Evolutionary conservation across 2,888 invertebrate species (phyloP), one percentile per base, ranked within the genome.

Genomic region (Sisyra nigra): DNA sequence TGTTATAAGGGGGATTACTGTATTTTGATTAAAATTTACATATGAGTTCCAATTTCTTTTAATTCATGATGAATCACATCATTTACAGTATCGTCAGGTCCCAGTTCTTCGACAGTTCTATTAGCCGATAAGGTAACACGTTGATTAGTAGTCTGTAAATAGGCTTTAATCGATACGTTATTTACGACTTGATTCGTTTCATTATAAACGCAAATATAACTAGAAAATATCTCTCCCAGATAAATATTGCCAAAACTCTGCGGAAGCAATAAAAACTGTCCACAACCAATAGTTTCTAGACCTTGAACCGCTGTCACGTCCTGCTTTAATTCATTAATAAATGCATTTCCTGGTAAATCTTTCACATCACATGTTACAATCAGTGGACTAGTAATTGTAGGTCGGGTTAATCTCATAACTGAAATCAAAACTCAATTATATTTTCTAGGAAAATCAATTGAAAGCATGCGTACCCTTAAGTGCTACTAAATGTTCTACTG

Each of bases 241-340:
- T 96, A 97, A 53, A 98, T 94, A 59, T 92, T 96, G 4, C 96
- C 96, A 65, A 97, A 96, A 60, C 88, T 92, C 67, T 96, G 96
- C 10, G 97, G 97, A 41, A 97, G 66, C 44, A 94, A 69, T 55
- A 97, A 69, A 59, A 93, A 87, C 55, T 93, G 88, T 2, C 93
- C 92, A 42, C 85, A 71, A n/a, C 80, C 76, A 42, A 86, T 66
- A 0, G 84, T 81, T 63, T 88, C 87, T 57, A 86, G 74, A 44
- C 83, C 83, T 46, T 74, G 72, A 1, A 87, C 81, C 24, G 85
- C 71, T n/a, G 87, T 83, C 11, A 85, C 79, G 65, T 93, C 92
- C 53, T 79, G 76, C 57, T 84, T 80, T 38, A 86, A 63, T 48
- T 80, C 79, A 54, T 78, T 75, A 53, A 82, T 82, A 40, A 92